Percentiles rank a stretch among this genome's conserved stretches.
phyloP scores from a whole-genome alignment of 2,888 invertebrate species.

The Bugulina stolonifera region DNA sequence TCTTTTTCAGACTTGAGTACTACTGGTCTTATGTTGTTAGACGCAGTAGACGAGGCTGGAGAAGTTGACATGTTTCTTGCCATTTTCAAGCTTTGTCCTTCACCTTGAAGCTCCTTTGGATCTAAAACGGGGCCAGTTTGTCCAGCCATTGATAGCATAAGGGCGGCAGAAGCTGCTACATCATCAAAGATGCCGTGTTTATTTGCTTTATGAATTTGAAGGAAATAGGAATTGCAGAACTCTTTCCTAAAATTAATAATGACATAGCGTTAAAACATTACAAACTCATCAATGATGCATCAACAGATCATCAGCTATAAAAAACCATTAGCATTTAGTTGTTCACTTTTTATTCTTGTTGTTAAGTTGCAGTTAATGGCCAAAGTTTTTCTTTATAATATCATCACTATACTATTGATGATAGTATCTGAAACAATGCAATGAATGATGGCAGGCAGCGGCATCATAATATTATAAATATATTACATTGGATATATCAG shows the following conservation, averaged over 20 bases:
- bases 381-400: conserved; percentile 16
- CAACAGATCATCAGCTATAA: conserved; percentile 15
- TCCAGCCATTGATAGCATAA: conserved; percentile 17
- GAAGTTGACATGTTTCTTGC: not conserved
- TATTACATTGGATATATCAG: conserved; percentile 11
- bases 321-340: conserved; percentile 22
- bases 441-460: not conserved
- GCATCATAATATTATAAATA: conserved; percentile 17
- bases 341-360: conserved; percentile 17
- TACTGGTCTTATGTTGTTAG: conserved; percentile 3
- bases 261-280: conserved; percentile 24
- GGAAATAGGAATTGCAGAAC: conserved; percentile 50
- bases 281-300: conserved; percentile 18
- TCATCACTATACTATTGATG: conserved; percentile 17
- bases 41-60: conserved; percentile 6
- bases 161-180: conserved; percentile 1
- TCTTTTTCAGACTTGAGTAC: conserved; percentile 22
- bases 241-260: conserved; percentile 51
- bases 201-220: conserved; percentile 50
- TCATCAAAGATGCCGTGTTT: conserved; percentile 45
- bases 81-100: not conserved
- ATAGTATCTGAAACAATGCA: conserved; percentile 13
- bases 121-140: not conserved
- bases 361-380: conserved; percentile 25
- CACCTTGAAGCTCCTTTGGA: not conserved